phyloP scores from a whole-genome alignment of 2,888 invertebrate species.

The Pammene aurita region DNA sequence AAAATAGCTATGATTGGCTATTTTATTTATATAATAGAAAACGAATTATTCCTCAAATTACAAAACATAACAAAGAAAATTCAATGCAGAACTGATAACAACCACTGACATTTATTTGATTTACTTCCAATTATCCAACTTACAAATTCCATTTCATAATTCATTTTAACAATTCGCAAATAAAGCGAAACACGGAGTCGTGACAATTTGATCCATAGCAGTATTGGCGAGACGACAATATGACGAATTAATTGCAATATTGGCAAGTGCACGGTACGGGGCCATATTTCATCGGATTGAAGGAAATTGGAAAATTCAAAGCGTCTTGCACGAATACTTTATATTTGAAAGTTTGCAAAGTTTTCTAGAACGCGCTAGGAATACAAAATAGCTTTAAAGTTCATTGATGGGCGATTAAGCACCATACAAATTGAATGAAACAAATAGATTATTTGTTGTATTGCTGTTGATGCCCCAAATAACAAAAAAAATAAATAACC shows the following conservation, averaged over 20 bases:
- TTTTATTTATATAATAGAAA: too few relatives aligned
- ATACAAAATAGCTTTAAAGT: slow-evolving; percentile 11
- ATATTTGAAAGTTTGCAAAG: slow-evolving; percentile 19
- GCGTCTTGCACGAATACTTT: slow-evolving; percentile 31
- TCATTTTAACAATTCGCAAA: background rate
- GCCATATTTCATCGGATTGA: slow-evolving; percentile 33
- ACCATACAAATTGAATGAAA: background rate
- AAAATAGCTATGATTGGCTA: too few relatives aligned
- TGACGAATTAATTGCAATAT: slow-evolving; percentile 30
- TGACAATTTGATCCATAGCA: slow-evolving; percentile 25
- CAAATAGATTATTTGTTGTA: too few relatives aligned
- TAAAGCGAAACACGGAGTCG: too few relatives aligned
- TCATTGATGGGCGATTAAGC: slow-evolving; percentile 3
- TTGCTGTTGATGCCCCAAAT: too few relatives aligned
- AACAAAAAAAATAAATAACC: too few relatives aligned
- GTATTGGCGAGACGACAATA: slow-evolving; percentile 28
- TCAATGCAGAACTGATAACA: background rate
- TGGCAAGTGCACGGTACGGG: slow-evolving; percentile 15
- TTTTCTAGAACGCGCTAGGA: slow-evolving; percentile 5
- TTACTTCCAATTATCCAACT: background rate
- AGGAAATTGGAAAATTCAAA: slow-evolving; percentile 41
- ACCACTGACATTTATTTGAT: slow-evolving; percentile 2
- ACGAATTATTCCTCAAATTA: too few relatives aligned
- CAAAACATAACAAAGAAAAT: too few relatives aligned
- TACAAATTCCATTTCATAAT: background rate